These are phyloP conservation scores for Lutraria lutraria DNA, from an alignment of 2,888 invertebrate species.

Conservation along the genomic window DNA sequence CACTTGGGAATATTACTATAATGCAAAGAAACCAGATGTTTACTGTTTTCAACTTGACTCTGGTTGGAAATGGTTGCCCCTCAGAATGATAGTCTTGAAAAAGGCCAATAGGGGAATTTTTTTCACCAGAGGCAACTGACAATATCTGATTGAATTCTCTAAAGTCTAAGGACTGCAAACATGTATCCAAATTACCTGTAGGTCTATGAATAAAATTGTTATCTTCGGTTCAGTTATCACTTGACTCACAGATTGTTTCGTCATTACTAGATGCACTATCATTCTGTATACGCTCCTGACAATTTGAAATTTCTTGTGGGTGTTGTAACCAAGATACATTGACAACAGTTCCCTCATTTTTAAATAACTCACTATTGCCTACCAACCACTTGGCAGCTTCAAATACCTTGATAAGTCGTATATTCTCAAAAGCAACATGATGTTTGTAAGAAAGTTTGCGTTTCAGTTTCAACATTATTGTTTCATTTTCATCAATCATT, in stretches of 20 bases:
- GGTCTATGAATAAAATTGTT: too few relatives aligned
- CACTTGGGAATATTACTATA: slow-evolving; percentile 47
- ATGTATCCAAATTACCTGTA: too few relatives aligned
- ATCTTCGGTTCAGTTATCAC: too few relatives aligned
- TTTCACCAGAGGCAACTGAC: slow-evolving; percentile 43
- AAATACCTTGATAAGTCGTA: slow-evolving; percentile 32
- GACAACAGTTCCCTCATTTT: too few relatives aligned
- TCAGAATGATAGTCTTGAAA: slow-evolving; percentile 50
- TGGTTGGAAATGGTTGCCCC: slow-evolving; percentile 39
- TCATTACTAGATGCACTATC: too few relatives aligned
- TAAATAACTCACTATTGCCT: too few relatives aligned
- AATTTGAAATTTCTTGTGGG: too few relatives aligned
- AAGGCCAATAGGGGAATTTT: slow-evolving; percentile 36
- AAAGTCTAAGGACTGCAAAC: slow-evolving; percentile 30
- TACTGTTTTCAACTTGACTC: slow-evolving; percentile 21
- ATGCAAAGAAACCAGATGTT: slow-evolving; percentile 28
- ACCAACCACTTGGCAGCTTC: slow-evolving; percentile 31
- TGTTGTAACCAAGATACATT: too few relatives aligned
- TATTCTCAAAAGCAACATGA: slow-evolving; percentile 16
- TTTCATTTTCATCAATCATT: slow-evolving; percentile 22
- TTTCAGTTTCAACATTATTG: slow-evolving; percentile 28
- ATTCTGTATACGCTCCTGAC: too few relatives aligned
- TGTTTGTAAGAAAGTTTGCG: neutral
- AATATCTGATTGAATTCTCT: slow-evolving; percentile 52
- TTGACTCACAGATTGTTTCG: too few relatives aligned